A percentile compares a stretch with the other conserved stretches of the same genome.
phyloP scores from a whole-genome alignment of 2,797 vertebrate species.

The Lithobates sylvaticus region DNA sequence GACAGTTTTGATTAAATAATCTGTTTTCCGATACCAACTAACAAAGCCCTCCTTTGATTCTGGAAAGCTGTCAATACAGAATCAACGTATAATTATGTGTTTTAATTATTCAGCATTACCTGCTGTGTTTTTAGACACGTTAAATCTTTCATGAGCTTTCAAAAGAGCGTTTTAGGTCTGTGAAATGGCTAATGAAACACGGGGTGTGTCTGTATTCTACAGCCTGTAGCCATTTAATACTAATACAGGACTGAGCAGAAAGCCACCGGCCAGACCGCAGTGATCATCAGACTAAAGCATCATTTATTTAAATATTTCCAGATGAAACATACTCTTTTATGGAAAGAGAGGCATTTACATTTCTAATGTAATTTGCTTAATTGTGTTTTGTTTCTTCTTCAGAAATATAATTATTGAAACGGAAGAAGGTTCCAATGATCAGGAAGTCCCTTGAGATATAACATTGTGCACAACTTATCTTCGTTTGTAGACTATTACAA shows the following conservation, averaged over 20 bases:
- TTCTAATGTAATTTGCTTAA: conserved; percentile 68
- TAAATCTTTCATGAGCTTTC: conserved; percentile 67
- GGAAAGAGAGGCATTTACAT: conserved; percentile 65
- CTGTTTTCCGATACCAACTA: neutral
- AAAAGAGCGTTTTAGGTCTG: conserved; percentile 1
- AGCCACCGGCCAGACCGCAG: neutral
- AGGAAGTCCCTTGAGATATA: conserved; percentile 67
- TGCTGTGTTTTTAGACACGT: conserved; percentile 71
- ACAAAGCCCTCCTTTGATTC: conserved; percentile 64
- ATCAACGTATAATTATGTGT: conserved; percentile 77
- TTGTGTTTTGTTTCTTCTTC: conserved; percentile 57
- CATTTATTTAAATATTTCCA: neutral
- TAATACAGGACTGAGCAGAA: neutral
- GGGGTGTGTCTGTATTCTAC: neutral
- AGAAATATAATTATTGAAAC: conserved; percentile 66
- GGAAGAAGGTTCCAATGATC: conserved; percentile 64
- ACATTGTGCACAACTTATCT: conserved; percentile 66
- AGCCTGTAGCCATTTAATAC: neutral
- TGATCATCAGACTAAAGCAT: neutral
- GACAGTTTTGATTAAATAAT: conserved; percentile 19
- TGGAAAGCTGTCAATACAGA: conserved; percentile 77
- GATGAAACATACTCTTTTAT: conserved; percentile 58
- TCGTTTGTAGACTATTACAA: conserved; percentile 40
- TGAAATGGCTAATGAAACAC: conserved; percentile 4
- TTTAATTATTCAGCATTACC: conserved; percentile 82